Evolutionary conservation across 2,113 vertebrate genomes (phyloP).

Genomic region (Prionailurus viverrinus): DNA sequence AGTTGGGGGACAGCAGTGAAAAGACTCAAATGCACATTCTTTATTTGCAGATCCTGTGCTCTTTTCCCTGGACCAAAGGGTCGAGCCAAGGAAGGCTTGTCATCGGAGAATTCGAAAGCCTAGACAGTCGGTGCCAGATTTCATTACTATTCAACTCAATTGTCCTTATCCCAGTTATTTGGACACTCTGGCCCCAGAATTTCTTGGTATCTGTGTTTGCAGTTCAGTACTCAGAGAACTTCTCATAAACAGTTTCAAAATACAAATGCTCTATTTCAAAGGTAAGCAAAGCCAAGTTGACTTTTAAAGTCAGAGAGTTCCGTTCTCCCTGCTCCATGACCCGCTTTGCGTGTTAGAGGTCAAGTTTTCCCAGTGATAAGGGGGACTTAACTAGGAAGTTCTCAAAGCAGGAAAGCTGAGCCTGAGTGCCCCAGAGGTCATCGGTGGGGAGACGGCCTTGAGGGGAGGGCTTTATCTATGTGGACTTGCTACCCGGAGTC

Average conservation of each 20-base stretch:
- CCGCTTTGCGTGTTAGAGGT: constrained; percentile 75
- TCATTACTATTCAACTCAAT: background rate
- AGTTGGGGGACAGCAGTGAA: background rate
- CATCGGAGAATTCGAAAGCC: background rate
- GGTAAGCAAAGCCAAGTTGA: constrained; percentile 50
- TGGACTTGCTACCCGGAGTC: constrained; percentile 61
- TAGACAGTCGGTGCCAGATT: background rate
- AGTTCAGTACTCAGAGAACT: constrained; percentile 36
- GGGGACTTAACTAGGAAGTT: constrained; percentile 76
- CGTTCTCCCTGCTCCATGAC: background rate
- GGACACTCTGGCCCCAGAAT: constrained; percentile 22
- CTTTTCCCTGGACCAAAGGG: background rate
- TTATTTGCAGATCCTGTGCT: background rate
- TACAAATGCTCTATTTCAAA: constrained; percentile 48
- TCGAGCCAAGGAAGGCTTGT: background rate
- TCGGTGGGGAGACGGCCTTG: constrained; percentile 75
- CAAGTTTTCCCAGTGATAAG: constrained; percentile 79
- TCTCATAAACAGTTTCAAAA: constrained; percentile 69
- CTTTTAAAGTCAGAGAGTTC: constrained; percentile 59
- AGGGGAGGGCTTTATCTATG: constrained; percentile 67
- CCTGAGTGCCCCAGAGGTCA: constrained; percentile 56
- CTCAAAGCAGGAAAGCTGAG: constrained; percentile 62
- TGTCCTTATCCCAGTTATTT: constrained; percentile 31
- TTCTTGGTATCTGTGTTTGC: constrained; percentile 67
- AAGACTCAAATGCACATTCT: background rate